Evolutionary conservation across 1,140 invertebrate species (phyloP).

Genomic region (Drosophila pachea): DNA sequence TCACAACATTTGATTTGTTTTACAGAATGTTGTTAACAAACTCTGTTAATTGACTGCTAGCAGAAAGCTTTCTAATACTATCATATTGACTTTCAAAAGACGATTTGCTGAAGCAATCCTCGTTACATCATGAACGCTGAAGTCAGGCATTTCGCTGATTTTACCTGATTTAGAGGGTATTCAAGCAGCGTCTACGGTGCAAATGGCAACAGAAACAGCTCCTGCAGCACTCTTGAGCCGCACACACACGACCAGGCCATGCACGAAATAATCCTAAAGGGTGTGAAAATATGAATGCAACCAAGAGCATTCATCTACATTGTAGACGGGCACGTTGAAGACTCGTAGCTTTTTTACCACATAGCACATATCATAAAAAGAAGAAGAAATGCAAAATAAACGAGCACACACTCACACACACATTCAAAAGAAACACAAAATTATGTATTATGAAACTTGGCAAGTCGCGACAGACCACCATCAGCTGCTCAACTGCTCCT

Average conservation of each 20-base stretch:
- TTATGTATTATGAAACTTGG: constrained; percentile 67
- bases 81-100: too few relatives aligned
- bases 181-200: constrained; percentile 17
- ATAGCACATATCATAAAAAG: constrained; percentile 9
- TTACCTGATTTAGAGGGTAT: constrained; percentile 7
- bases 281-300: constrained; percentile 75
- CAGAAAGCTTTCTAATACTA: too few relatives aligned
- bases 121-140: too few relatives aligned
- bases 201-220: constrained; percentile 63
- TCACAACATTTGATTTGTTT: too few relatives aligned
- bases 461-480: constrained; percentile 56
- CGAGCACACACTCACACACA: constrained; percentile 29
- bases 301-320: constrained; percentile 43
- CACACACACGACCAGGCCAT: constrained; percentile 45
- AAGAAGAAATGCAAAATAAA: constrained; percentile 47
- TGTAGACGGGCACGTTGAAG: constrained; percentile 14
- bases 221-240: constrained; percentile 47
- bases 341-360: constrained; percentile 41
- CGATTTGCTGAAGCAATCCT: too few relatives aligned
- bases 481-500: constrained; percentile 20
- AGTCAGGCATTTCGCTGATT: not conserved
- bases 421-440: constrained; percentile 67
- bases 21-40: too few relatives aligned
- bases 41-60: too few relatives aligned
- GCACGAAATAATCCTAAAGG: constrained; percentile 74